Percentiles rank a stretch among this genome's conserved stretches.
Conservation (phyloP, 2,888 invertebrate species). For the Nephrotoma flavescens region DNA sequence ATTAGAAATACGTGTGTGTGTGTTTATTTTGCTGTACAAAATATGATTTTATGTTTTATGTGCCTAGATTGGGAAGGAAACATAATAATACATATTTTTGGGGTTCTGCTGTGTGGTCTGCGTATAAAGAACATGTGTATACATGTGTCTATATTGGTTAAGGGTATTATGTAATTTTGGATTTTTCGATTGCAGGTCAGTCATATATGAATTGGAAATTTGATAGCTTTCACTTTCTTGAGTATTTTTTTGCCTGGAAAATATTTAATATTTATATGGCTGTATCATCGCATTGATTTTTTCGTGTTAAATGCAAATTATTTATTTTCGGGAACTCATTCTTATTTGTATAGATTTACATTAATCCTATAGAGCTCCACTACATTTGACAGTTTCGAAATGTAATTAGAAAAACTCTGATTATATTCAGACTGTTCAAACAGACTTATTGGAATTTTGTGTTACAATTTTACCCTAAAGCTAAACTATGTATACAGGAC, state of each 20-base stretch:
- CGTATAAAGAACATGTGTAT: neutral
- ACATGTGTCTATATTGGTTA: neutral
- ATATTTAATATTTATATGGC: neutral
- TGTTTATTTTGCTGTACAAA: neutral
- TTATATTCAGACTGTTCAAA: too few relatives aligned
- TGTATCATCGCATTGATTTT: neutral
- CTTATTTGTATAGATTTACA: too few relatives aligned
- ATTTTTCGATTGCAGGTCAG: neutral
- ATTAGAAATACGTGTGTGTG: neutral
- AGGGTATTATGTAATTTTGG: neutral
- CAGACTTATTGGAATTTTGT: too few relatives aligned
- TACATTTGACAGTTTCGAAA: too few relatives aligned
- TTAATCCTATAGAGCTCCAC: too few relatives aligned
- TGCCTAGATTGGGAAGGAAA: neutral
- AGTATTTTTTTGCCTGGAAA: neutral
- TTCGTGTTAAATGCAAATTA: neutral
- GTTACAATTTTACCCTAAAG: too few relatives aligned
- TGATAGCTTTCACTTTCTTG: neutral
- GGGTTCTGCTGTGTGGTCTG: neutral
- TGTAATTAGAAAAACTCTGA: too few relatives aligned
- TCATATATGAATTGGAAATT: neutral
- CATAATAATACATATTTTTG: neutral
- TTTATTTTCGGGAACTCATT: neutral
- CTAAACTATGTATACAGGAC: too few relatives aligned
- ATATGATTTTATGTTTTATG: neutral